A percentile compares a stretch with the other conserved stretches of the same genome.
Evolutionary conservation across 2,113 vertebrate species (phyloP).

Genomic region (Ceyx cyanopectus): DNA sequence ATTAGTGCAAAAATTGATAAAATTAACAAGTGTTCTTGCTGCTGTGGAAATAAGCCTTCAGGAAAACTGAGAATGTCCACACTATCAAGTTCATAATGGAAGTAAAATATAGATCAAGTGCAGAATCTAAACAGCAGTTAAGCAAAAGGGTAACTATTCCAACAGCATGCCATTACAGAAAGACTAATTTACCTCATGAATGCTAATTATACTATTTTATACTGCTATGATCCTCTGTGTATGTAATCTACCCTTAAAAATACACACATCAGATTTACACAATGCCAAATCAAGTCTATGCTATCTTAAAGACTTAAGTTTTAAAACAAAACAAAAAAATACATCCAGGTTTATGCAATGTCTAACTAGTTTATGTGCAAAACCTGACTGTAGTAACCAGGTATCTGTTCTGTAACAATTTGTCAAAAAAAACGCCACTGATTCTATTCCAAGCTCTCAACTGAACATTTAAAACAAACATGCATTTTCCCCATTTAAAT

Average conservation of each 20-base stretch:
- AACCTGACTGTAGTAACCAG: not conserved
- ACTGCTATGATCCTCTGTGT: not conserved
- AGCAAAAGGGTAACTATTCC: not conserved
- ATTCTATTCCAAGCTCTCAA: not conserved
- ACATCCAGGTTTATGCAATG: not conserved
- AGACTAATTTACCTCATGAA: not conserved
- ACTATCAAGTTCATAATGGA: too few species aligned
- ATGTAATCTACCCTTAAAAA: not conserved
- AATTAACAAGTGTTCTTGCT: not conserved
- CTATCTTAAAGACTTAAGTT: not conserved
- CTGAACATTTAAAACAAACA: not conserved
- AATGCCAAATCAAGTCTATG: not conserved
- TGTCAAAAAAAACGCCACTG: not conserved
- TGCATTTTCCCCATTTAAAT: conserved; percentile 13
- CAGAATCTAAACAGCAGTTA: not conserved
- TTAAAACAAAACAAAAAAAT: not conserved
- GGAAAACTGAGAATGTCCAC: not conserved
- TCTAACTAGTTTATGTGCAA: not conserved
- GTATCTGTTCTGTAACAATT: not conserved
- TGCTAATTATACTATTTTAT: not conserved
- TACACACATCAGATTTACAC: not conserved
- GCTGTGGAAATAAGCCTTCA: not conserved
- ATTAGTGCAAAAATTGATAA: not conserved
- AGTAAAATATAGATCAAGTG: not conserved
- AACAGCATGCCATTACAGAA: not conserved